phyloP scores from a whole-genome alignment of 2,113 vertebrate genomes.

The Abramis brama region DNA sequence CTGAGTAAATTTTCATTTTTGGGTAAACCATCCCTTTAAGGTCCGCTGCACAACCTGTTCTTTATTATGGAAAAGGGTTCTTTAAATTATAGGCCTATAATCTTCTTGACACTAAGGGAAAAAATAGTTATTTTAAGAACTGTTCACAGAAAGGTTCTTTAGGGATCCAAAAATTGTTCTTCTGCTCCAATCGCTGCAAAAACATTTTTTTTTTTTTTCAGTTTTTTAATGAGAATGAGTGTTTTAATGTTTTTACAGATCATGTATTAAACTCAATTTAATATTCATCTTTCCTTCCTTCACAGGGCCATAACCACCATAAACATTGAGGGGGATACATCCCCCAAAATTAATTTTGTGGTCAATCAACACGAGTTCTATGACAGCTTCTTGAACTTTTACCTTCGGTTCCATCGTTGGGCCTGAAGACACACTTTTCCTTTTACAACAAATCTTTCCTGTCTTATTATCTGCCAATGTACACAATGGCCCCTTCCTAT shows the following conservation, averaged over 20 bases:
- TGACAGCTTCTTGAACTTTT: background rate
- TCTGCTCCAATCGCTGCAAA: too few relatives aligned
- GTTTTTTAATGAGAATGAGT: background rate
- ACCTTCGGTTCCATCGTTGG: background rate
- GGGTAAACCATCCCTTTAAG: too few relatives aligned
- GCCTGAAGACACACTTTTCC: background rate
- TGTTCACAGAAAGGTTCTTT: too few relatives aligned
- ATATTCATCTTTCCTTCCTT: conserved; percentile 1
- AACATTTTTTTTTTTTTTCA: too few relatives aligned
- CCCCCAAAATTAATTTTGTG: background rate
- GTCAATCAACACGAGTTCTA: background rate
- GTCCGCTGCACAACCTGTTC: too few relatives aligned
- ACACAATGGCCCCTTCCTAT: conserved; percentile 22
- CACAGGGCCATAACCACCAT: background rate
- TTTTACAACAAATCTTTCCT: background rate
- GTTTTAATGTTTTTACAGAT: background rate
- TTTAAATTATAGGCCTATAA: too few relatives aligned
- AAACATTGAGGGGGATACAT: background rate
- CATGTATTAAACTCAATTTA: background rate
- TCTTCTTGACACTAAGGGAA: too few relatives aligned
- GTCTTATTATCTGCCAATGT: conserved; percentile 11
- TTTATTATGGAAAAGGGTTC: too few relatives aligned
- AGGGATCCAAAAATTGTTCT: too few relatives aligned
- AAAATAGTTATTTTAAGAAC: too few relatives aligned
- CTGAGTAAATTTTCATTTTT: too few relatives aligned